These are phyloP conservation scores for Macrosiphum euphorbiae DNA, from an alignment of 2,888 invertebrate genomes.

Conservation along the genomic window DNA sequence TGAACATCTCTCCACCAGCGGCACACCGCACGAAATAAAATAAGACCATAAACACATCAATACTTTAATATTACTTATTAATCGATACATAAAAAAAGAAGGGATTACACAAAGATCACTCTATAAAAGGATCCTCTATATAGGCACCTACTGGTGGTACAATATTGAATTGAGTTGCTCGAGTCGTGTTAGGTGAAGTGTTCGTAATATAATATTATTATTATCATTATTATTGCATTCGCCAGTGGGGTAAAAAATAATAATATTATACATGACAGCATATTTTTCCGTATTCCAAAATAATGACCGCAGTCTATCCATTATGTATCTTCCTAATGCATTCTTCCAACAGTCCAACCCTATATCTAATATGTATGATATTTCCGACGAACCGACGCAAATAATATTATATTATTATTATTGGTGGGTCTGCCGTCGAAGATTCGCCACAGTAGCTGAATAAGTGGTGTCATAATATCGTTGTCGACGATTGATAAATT, in stretches of 20 bases:
- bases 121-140: too few relatives aligned
- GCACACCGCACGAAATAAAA: too few relatives aligned
- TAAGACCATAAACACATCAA: too few relatives aligned
- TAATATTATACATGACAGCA: not conserved
- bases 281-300: not conserved
- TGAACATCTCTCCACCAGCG: too few relatives aligned
- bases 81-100: too few relatives aligned
- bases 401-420: not conserved
- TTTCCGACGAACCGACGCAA: not conserved
- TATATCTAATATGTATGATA: not conserved
- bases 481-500: not conserved
- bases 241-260: not conserved
- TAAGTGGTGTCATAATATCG: not conserved
- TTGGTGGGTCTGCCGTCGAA: not conserved
- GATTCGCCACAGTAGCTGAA: not conserved
- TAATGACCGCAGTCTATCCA: not conserved
- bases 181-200: not conserved
- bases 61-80: too few relatives aligned
- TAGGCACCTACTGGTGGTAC: not conserved
- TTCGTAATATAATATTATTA: not conserved
- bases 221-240: not conserved
- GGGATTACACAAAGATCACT: too few relatives aligned
- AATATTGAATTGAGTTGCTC: not conserved
- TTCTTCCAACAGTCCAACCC: not conserved
- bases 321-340: not conserved